phyloP scores from a whole-genome alignment of 2,797 vertebrate species.

The Muscicapa comitata region DNA sequence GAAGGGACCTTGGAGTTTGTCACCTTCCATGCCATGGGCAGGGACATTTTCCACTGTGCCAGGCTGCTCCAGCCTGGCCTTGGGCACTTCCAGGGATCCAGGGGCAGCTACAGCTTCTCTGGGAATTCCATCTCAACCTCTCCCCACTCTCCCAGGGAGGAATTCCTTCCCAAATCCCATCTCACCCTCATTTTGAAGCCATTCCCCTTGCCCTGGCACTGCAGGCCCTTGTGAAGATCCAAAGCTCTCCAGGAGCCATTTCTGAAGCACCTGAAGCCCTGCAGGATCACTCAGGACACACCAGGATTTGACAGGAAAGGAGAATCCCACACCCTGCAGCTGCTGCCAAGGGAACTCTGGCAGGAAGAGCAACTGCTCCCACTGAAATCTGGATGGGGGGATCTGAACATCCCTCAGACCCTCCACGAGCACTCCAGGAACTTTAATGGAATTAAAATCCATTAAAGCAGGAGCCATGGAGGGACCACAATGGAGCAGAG shows the following conservation, averaged over 20 bases:
- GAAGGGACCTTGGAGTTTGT: background rate
- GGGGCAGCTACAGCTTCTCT: background rate
- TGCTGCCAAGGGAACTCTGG: background rate
- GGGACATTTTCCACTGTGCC: background rate
- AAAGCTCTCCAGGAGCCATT: background rate
- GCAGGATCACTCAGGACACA: background rate
- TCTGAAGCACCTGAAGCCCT: background rate
- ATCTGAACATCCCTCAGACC: background rate
- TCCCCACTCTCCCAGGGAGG: background rate
- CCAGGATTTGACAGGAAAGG: background rate
- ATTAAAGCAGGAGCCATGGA: background rate
- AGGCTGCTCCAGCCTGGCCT: background rate
- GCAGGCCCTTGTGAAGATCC: background rate
- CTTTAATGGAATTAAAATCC: background rate
- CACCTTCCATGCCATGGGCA: background rate
- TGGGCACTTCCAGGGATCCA: background rate
- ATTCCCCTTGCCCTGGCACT: background rate
- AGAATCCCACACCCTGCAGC: conserved; percentile 29
- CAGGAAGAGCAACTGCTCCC: background rate
- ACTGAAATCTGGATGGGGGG: background rate
- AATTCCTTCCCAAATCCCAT: background rate
- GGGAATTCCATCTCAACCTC: background rate
- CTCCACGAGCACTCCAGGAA: background rate
- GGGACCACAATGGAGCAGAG: fast-evolving
- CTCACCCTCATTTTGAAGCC: background rate